Conservation (phyloP, 2,113 vertebrate species). For the Astur gentilis region DNA sequence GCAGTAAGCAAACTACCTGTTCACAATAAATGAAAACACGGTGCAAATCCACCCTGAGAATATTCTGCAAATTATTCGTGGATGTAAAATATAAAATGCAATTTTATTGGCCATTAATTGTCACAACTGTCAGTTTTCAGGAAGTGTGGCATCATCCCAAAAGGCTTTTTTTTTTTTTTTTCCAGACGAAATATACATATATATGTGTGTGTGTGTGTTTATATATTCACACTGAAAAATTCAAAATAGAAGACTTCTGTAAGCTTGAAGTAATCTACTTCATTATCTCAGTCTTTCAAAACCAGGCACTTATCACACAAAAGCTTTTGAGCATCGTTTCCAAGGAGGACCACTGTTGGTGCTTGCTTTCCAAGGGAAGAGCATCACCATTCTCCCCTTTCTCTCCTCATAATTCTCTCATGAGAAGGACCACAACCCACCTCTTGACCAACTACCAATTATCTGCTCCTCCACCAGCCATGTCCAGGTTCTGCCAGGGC, state of each 20-base stretch:
- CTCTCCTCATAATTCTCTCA: neutral
- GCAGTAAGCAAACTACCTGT: neutral
- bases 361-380: neutral
- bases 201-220: rapidly evolving
- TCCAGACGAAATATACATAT: neutral
- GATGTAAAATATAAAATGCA: neutral
- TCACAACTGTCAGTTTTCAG: neutral
- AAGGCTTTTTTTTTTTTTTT: neutral
- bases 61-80: neutral
- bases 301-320: neutral
- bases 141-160: neutral
- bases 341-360: neutral
- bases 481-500: neutral
- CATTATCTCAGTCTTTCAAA: neutral
- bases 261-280: neutral
- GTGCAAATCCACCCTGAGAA: neutral
- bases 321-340: neutral
- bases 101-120: neutral
- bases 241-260: neutral
- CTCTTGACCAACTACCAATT: neutral
- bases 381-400: rapidly evolving
- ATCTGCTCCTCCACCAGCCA: neutral
- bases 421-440: neutral
- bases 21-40: neutral
- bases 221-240: neutral